Conservation (phyloP, 2,797 vertebrate genomes). For the Scleropages formosus region DNA sequence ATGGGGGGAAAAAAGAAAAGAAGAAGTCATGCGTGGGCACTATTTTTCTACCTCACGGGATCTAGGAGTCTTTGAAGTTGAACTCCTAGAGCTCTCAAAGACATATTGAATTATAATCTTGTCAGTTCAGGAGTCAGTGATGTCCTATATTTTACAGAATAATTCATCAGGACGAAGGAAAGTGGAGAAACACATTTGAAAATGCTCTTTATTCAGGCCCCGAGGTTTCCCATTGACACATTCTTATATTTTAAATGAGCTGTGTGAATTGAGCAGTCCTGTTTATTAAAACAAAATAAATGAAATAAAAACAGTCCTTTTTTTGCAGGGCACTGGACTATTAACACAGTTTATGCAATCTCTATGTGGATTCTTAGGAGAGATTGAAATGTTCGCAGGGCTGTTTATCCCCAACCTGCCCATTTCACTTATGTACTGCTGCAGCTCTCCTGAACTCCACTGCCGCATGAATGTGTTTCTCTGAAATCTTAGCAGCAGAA, state of each 20-base stretch:
- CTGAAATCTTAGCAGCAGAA: background rate
- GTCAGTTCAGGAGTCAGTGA: conserved; percentile 28
- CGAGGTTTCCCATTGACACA: conserved; percentile 13
- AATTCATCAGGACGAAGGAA: conserved; percentile 15
- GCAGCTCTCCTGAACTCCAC: background rate
- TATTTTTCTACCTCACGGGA: conserved; percentile 20
- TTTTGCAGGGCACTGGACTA: too few species aligned
- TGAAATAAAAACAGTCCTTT: too few species aligned
- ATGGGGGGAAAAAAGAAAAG: background rate
- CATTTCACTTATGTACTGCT: background rate
- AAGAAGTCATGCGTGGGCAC: conserved; percentile 8
- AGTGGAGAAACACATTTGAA: conserved; percentile 11
- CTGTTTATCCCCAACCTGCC: background rate
- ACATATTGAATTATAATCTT: conserved; percentile 31
- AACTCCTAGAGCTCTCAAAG: conserved; percentile 16
- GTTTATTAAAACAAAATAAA: background rate
- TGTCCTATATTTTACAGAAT: conserved; percentile 14
- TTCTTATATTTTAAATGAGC: background rate
- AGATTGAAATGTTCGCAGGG: too few species aligned
- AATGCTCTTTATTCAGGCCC: background rate
- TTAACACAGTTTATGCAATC: too few species aligned
- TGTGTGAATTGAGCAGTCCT: background rate
- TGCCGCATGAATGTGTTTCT: background rate
- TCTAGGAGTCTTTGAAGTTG: conserved; percentile 28
- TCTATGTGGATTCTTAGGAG: too few species aligned